Evolutionary conservation across 2,888 invertebrate species (phyloP), one percentile per base, ranked within the genome.

Genomic region (Drosophila multiciliata): DNA sequence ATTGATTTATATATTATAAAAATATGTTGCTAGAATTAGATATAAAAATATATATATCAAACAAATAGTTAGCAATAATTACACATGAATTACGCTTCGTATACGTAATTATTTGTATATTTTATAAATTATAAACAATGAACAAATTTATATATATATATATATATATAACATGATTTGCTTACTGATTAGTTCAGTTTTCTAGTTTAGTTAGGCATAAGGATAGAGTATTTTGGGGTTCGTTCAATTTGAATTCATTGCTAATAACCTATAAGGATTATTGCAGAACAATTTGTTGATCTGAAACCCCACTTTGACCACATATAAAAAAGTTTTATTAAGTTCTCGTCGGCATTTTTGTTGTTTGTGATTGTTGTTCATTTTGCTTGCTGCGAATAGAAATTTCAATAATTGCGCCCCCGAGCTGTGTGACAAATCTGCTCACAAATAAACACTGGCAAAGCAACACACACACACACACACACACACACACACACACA

Each of bases 371-470:
- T 38, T 33, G n/a, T 40, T 54, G 36, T 63, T 33, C 15, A 35
- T 50, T 50, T 69, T 63, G 57, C 53, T 55, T 63, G 73, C 40
- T 61, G 58, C 38, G 65, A 49, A 52, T 45, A 61, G 55, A 70
- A 83, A 77, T 73, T 71, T 73, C 77, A 79, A 83, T 84, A 83
- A 84, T 82, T 80, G 82, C 73, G 66, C 72, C 84, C 75, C 60
- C 64, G 38, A 73, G 87, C 68, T 66, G 72, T 55, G 38, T 73
- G 66, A 73, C 65, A 70, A 65, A 54, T 29, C 23, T 48, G 57
- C 52, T 52, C 26, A n/a, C 50, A 38, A 69, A 58, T 45, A 42
- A 48, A 61, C 60, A 62, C 35, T 58, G 29, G 32, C 42, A 60
- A 42, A 55, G 35, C 36, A 36, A 60, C 36, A 23, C 54, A 49